A percentile compares a stretch with the other conserved stretches of the same genome.
Conservation (phyloP, 2,797 vertebrate species). For the Chrosomus eos region DNA sequence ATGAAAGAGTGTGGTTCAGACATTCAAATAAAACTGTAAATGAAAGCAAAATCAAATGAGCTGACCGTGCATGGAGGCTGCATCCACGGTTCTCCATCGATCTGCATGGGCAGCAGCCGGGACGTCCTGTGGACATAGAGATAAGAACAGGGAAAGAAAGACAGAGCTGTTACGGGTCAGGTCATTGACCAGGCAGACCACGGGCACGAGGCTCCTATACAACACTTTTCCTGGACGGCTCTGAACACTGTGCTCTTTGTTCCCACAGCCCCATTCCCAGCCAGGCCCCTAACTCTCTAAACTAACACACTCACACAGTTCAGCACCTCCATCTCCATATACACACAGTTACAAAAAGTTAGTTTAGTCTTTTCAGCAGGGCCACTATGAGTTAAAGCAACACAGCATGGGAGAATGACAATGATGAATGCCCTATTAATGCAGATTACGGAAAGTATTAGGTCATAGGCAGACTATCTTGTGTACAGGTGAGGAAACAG, state of each 20-base stretch:
- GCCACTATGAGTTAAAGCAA: conserved; percentile 63
- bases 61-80: conserved; percentile 89
- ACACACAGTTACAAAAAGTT: conserved; percentile 63
- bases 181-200: conserved; percentile 53
- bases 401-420: conserved; percentile 67
- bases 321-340: conserved; percentile 32
- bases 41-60: conserved; percentile 39
- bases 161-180: conserved; percentile 49
- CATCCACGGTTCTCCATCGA: conserved; percentile 98
- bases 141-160: conserved; percentile 27
- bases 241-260: conserved; percentile 78
- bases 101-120: conserved; percentile 94
- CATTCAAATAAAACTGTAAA: conserved; percentile 6
- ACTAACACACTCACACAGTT: conserved; percentile 66
- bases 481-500: conserved; percentile 53
- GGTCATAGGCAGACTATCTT: conserved; percentile 15
- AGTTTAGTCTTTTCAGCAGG: conserved; percentile 71
- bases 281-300: conserved; percentile 73
- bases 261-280: conserved; percentile 76
- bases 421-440: conserved; percentile 68
- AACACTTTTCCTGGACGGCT: conserved; percentile 68
- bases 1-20: conserved; percentile 28
- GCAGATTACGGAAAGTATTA: conserved; percentile 65
- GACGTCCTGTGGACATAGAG: conserved; percentile 68
- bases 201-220: conserved; percentile 68